phyloP scores from a whole-genome alignment of 1,140 invertebrate species.

The Drosophila kikkawai region DNA sequence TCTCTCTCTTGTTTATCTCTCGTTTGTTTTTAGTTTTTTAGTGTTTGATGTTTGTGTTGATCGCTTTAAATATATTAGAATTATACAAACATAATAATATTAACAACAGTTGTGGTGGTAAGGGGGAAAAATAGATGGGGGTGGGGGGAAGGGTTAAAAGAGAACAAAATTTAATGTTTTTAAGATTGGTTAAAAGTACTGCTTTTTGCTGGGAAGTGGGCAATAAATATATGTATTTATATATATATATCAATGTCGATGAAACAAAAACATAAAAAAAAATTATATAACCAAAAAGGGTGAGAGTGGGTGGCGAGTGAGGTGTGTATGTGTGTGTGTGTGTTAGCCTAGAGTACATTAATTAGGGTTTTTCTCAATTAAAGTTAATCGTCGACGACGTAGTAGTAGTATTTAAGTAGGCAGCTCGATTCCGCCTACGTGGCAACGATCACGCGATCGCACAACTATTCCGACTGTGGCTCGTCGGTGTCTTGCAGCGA shows the following conservation, averaged over 20 bases:
- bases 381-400: constrained; percentile 43
- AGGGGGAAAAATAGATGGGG: constrained; percentile 50
- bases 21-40: constrained; percentile 32
- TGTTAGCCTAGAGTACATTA: constrained; percentile 68
- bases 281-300: constrained; percentile 14
- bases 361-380: constrained; percentile 57
- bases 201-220: constrained; percentile 5
- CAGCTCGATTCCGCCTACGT: constrained; percentile 66
- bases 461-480: constrained; percentile 83
- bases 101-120: constrained; percentile 71
- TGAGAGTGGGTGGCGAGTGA: constrained; percentile 17
- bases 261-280: constrained; percentile 35
- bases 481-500: constrained; percentile 83
- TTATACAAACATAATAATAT: constrained; percentile 80
- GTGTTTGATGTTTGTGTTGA: constrained; percentile 39
- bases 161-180: constrained; percentile 17
- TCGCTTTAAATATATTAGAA: constrained; percentile 61
- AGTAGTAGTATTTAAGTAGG: constrained; percentile 49
- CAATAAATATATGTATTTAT: constrained; percentile 60
- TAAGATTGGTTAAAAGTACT: constrained; percentile 36
- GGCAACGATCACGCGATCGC: constrained; percentile 84
- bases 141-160: background rate
- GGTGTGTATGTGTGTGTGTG: constrained; percentile 26
- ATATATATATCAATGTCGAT: constrained; percentile 51
- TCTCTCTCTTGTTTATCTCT: constrained; percentile 11